These are phyloP conservation scores for Hoplodrina blanda DNA, from an alignment of 2,888 invertebrate genomes.

Conservation along the genomic window DNA sequence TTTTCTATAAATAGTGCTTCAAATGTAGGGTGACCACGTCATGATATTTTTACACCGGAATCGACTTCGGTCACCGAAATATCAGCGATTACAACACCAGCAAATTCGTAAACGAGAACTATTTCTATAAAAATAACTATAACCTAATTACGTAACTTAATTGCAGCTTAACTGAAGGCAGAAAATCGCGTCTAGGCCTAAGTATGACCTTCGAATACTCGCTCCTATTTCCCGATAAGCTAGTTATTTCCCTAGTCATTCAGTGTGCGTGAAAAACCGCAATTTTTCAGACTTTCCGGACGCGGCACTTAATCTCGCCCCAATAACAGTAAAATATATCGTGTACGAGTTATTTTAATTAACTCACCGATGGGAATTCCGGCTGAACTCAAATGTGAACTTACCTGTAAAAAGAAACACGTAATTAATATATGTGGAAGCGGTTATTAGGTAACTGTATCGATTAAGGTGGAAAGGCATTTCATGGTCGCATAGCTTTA, in stretches of 20 bases:
- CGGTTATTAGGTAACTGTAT: slow-evolving; percentile 37
- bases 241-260: slow-evolving; percentile 56
- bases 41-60: slow-evolving; percentile 20
- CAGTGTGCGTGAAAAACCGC: slow-evolving; percentile 63
- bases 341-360: slow-evolving; percentile 67
- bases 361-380: slow-evolving; percentile 62
- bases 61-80: slow-evolving; percentile 14
- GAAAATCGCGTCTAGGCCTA: slow-evolving; percentile 4
- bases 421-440: slow-evolving; percentile 51
- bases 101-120: slow-evolving; percentile 1
- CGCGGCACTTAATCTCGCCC: slow-evolving; percentile 61
- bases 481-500: slow-evolving; percentile 40
- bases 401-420: slow-evolving; percentile 75
- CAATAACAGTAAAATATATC: slow-evolving; percentile 52
- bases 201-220: slow-evolving; percentile 27
- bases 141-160: slow-evolving; percentile 24
- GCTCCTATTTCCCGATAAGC: slow-evolving; percentile 50
- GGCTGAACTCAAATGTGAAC: slow-evolving; percentile 58
- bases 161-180: slow-evolving; percentile 16
- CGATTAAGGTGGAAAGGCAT: slow-evolving; percentile 17
- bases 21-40: background rate
- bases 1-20: slow-evolving; percentile 27
- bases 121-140: slow-evolving; percentile 30
- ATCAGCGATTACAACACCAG: slow-evolving; percentile 23
- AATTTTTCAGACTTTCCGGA: slow-evolving; percentile 59